Base-by-base conservation (phyloP, 1,140 invertebrate genomes). In the Drosophila lacteicornis region DNA sequence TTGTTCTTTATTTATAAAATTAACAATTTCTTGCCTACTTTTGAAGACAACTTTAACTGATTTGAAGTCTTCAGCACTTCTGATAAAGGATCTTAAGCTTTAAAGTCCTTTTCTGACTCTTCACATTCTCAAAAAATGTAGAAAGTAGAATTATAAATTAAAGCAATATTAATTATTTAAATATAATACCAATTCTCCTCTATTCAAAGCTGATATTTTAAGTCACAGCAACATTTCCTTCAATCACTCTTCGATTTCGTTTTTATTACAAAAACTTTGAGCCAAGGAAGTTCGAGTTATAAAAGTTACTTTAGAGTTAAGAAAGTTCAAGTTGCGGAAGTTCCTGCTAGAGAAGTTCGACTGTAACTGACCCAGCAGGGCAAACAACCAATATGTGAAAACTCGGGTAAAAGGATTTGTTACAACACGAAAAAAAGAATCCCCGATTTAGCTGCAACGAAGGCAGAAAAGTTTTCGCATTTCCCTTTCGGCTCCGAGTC, bases 331-430 rank as follows among this genome's bases (percentile, higher is more conserved):
- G 27, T 22, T 33, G 19, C 0, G 7, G 0, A 17, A 11, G 8
- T 45, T 56, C 8, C 4, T 40, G 53, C 19, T 27, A 27, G 19
- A n/a, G 19, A 62, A 45, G 40, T 40, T 62, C 2, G 25, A 33
- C 62, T 66, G 69, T 74, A 79, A 66, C 69, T 61, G 60, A 69
- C 66, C 56, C 38, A 25, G 43, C 53, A 17, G 25, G 22, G 36
- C 67, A 51, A 67, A 59, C 59, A 46, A 40, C 17, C 49, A 75
- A 56, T 25, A 63, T 51, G 43, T 66, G 30, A 74, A 70, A 68
- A 56, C 49, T 47, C 67, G 25, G 40, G 15, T 58, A 42, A 43
- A 69, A 69, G 65, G 55, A 73, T 60, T 73, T 38, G 53, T 50
- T 70, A 62, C 40, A 62, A 25, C 19, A 58, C 36, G 61, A 46